Evolutionary conservation across 2,888 invertebrate genomes (phyloP), one percentile per base, ranked within the genome.

Genomic region (Zygothrica quintamaculata): DNA sequence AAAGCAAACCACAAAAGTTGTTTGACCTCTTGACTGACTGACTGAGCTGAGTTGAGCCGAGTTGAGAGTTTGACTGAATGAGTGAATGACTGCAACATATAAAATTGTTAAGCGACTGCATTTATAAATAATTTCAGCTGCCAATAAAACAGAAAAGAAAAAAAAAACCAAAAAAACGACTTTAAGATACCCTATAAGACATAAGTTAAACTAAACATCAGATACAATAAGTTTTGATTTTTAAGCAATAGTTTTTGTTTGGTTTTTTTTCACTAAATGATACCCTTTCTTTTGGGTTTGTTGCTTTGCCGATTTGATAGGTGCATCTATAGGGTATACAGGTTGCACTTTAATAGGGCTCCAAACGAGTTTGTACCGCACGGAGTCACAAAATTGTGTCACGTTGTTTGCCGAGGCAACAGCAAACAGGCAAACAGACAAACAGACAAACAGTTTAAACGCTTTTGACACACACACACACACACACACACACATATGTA

Each of bases 41-140:
- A 47, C 43, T n/a, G 11, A 72, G 69, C 82, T 80, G 77, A 70
- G 31, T 5, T n/a, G n/a, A n/a, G n/a, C n/a, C n/a, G n/a, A n/a
- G n/a, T n/a, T n/a, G n/a, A n/a, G n/a, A n/a, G n/a, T n/a, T n/a
- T 62, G 62, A 74, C 50, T 59, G 72, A 55, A 42, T 56, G 75
- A 77, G 11, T 50, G 69, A 66, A 60, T 65, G 60, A 62, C 50
- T 66, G 59, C 73, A 77, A 57, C 64, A 79, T 58, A 77, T 69
- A 53, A 82, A 81, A 80, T 85, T 85, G 84, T 77, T 77, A 84
- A 77, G 82, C 85, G 82, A 69, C 82, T 82, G 84, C 81, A 80
- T 80, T 80, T 80, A 81, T 78, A 84, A 80, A 81, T 77, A 82
- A 81, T 84, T 81, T 79, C 65, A 74, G 74, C 79, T 81, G 82